Percentiles rank a stretch among this genome's conserved stretches.
phyloP scores from a whole-genome alignment of 2,797 vertebrate genomes.

The Cygnus olor region DNA sequence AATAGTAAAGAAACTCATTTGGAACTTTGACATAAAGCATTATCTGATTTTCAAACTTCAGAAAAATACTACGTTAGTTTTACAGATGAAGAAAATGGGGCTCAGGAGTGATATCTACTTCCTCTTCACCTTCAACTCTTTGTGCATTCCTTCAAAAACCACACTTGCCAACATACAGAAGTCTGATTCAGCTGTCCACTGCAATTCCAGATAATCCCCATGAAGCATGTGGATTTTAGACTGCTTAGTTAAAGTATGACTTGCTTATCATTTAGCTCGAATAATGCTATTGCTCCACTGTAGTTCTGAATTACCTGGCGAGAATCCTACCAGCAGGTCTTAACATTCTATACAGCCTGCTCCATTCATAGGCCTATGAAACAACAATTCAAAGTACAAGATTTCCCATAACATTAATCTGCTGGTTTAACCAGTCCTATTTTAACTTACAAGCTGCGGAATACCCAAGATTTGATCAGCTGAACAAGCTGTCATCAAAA shows the following conservation, averaged over 20 bases:
- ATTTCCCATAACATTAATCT: not conserved
- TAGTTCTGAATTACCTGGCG: not conserved
- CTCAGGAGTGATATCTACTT: not conserved
- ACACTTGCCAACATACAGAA: not conserved
- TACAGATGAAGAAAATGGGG: not conserved
- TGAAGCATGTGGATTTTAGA: conserved; percentile 34
- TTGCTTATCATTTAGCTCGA: conserved; percentile 28
- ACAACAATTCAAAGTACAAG: not conserved
- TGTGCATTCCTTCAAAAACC: not conserved
- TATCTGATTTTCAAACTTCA: not conserved
- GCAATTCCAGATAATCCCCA: conserved; percentile 8
- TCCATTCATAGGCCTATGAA: not conserved
- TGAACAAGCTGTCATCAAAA: not conserved
- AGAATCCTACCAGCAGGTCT: not conserved
- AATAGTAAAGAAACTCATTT: not conserved
- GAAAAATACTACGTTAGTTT: not conserved
- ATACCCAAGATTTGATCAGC: not conserved
- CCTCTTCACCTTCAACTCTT: not conserved
- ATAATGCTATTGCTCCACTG: not conserved
- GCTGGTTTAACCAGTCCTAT: not conserved
- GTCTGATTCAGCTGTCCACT: not conserved
- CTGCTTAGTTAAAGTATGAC: conserved; percentile 36
- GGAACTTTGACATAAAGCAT: not conserved
- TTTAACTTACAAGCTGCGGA: not conserved
- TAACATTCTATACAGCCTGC: not conserved